These are phyloP conservation scores for Galeopterus variegatus DNA, from an alignment of 2,113 vertebrate genomes.

Conservation along the genomic window DNA sequence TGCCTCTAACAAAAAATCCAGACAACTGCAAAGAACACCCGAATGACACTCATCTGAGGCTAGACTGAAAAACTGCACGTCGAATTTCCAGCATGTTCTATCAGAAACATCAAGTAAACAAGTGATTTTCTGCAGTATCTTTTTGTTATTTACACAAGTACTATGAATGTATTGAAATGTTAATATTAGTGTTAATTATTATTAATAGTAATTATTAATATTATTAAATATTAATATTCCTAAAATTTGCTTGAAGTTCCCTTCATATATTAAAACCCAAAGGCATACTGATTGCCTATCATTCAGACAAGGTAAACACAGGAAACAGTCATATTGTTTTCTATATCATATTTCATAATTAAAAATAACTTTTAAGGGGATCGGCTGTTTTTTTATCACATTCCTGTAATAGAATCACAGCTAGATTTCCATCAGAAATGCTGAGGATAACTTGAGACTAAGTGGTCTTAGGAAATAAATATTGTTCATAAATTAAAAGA, in stretches of 20 bases:
- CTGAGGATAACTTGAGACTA: fast-evolving
- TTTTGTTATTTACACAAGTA: neutral
- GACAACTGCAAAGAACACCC: fast-evolving
- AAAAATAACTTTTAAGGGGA: neutral
- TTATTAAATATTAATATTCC: neutral
- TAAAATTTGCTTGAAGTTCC: too few species aligned
- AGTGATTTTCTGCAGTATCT: neutral
- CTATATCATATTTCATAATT: neutral
- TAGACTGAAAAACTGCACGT: fast-evolving
- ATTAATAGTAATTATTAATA: too few species aligned
- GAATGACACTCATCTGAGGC: fast-evolving
- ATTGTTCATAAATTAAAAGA: fast-evolving
- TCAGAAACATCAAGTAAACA: neutral
- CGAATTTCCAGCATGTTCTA: neutral
- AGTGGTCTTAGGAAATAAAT: neutral
- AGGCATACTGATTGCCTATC: neutral
- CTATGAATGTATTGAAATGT: fast-evolving
- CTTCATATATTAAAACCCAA: neutral
- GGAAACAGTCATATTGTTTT: neutral
- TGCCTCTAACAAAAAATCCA: fast-evolving
- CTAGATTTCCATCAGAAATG: neutral
- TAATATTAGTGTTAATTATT: neutral
- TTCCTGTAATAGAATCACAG: fast-evolving
- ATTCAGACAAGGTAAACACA: neutral
- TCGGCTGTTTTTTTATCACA: fast-evolving